Evolutionary conservation across 2,888 invertebrate genomes (phyloP), one percentile per base, ranked within the genome.

Genomic region (Lobophora halterata): DNA sequence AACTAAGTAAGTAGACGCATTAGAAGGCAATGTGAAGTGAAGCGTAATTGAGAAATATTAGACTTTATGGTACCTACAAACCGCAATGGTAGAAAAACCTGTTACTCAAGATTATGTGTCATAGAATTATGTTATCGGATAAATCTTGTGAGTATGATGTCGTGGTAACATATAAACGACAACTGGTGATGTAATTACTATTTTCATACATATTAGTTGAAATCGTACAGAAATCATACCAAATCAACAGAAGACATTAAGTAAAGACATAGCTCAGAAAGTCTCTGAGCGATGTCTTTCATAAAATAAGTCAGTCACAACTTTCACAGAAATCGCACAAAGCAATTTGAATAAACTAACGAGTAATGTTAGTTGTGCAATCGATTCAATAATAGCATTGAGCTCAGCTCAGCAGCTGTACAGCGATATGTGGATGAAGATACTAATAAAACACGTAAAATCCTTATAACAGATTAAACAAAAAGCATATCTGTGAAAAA

Each of bases 51-150:
- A 39, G 34, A 46, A 46, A 44, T 17, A 28, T 41, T 9, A 24
- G 19, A 25, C 16, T 8, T 13, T 18, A 16, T 39, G 21, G 20
- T 23, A 29, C 21, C 16, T 18, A 42, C 14, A 3, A 33, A 38
- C 29, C 29, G 25, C 42, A 35, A 24, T 28, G 20, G 12, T 23
- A 17, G 27, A 33, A 32, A 20, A 47, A 50, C 45, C 39, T n/a
- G 45, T 45, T 43, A 31, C 17, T 19, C 46, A 40, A 38, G 38
- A 46, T n/a, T n/a, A n/a, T n/a, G n/a, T n/a, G n/a, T n/a, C n/a
- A n/a, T n/a, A n/a, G n/a, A n/a, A n/a, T n/a, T n/a, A n/a, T n/a
- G n/a, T n/a, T 23, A 38, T 44, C 43, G 5, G 26, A 36, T 38
- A 21, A 16, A 30, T 30, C 27, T 32, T 29, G n/a, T n/a, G n/a